Conservation (phyloP, 2,888 invertebrate species). For the Apocheima hispidaria region DNA sequence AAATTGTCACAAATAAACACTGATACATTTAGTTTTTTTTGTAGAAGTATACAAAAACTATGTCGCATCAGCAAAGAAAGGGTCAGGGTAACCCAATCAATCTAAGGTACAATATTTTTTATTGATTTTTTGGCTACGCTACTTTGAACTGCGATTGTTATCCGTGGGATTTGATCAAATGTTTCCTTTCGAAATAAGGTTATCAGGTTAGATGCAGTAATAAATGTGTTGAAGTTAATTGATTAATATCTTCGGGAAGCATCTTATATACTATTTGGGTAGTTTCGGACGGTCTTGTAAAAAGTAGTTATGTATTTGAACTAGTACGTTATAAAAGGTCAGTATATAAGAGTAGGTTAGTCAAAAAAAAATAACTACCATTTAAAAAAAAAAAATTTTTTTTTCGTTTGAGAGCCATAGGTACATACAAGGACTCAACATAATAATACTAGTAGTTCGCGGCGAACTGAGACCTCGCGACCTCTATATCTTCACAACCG, state of each 20-base stretch:
- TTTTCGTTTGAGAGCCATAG: no score
- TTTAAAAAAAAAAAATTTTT: no score
- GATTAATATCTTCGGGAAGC: slow-evolving; percentile 40
- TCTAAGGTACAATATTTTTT: slow-evolving; percentile 81
- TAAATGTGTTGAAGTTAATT: slow-evolving; percentile 30
- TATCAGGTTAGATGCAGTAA: slow-evolving; percentile 17
- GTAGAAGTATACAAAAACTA: slow-evolving; percentile 77
- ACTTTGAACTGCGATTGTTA: slow-evolving; percentile 74
- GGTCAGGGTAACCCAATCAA: slow-evolving; percentile 84
- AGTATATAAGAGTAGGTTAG: no score
- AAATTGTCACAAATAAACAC: slow-evolving; percentile 87
- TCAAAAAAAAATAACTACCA: no score
- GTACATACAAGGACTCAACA: no score
- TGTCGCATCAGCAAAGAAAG: slow-evolving; percentile 78
- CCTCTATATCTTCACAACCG: no score
- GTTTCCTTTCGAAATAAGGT: slow-evolving; percentile 47
- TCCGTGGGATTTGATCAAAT: slow-evolving; percentile 71
- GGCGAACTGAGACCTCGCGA: no score
- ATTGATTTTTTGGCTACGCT: slow-evolving; percentile 75
- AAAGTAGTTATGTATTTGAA: no score
- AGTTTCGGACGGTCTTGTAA: neutral
- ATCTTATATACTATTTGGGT: neutral
- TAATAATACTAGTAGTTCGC: no score
- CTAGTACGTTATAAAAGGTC: no score
- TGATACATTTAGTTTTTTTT: slow-evolving; percentile 81